Conservation (phyloP, 2,888 invertebrate genomes). For the Brenthis hecate region DNA sequence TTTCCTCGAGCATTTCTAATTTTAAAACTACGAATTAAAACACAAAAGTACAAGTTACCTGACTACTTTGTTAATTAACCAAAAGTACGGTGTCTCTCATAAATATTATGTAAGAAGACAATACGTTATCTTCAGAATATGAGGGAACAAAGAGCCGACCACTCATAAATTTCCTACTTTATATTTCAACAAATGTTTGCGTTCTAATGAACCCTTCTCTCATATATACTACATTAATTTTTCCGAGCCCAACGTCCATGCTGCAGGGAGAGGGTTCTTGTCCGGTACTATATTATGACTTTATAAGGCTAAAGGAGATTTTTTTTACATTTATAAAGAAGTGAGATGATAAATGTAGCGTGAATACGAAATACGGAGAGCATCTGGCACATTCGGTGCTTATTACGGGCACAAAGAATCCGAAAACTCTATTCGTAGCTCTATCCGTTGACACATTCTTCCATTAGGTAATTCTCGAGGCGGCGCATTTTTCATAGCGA, state of each 20-base stretch:
- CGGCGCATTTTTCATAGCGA: conserved; percentile 74
- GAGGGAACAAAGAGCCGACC: conserved; percentile 19
- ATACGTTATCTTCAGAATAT: conserved; percentile 9
- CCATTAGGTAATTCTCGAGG: conserved; percentile 70
- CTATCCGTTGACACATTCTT: conserved; percentile 65
- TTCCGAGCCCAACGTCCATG: conserved; percentile 45
- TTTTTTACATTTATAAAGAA: conserved; percentile 74
- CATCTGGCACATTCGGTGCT: conserved; percentile 64
- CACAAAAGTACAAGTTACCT: no score
- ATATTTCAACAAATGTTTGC: conserved; percentile 21
- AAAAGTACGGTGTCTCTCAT: background rate
- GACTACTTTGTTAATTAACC: no score
- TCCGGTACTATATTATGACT: conserved; percentile 60
- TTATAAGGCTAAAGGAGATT: conserved; percentile 72
- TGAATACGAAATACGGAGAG: conserved; percentile 38
- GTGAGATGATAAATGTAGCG: conserved; percentile 60
- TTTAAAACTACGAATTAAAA: no score
- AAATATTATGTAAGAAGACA: background rate
- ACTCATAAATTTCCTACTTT: conserved; percentile 20
- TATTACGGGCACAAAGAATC: conserved; percentile 74
- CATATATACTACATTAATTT: conserved; percentile 22
- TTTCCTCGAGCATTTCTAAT: no score
- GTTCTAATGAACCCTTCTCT: conserved; percentile 27
- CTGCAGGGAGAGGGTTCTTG: conserved; percentile 68
- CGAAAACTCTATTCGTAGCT: conserved; percentile 54